Evolutionary conservation across 2,113 vertebrate species (phyloP).

Genomic region (Todiramphus chloris): DNA sequence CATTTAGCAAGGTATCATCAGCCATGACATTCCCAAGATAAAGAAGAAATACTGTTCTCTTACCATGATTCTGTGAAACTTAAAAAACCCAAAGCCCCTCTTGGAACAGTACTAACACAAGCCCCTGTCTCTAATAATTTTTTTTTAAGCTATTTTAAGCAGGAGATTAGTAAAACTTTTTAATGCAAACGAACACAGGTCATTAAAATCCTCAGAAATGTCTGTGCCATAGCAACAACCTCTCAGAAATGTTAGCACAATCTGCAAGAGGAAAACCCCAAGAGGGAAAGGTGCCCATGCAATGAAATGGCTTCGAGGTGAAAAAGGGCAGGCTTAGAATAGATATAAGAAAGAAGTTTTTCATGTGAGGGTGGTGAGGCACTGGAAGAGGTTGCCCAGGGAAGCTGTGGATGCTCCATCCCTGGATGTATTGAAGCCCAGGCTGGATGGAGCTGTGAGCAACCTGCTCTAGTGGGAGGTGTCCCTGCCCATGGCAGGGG

Average conservation of each 20-base stretch:
- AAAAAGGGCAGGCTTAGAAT: too few species aligned
- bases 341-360: too few species aligned
- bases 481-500: too few species aligned
- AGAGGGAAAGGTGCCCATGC: not conserved
- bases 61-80: not conserved
- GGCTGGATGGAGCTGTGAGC: too few species aligned
- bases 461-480: too few species aligned
- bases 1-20: not conserved
- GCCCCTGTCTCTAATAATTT: not conserved
- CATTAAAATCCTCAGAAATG: not conserved
- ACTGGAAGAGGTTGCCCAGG: too few species aligned
- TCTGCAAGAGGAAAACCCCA: not conserved
- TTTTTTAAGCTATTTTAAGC: not conserved
- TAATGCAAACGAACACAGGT: not conserved
- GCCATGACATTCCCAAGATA: rapidly evolving
- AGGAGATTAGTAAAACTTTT: not conserved
- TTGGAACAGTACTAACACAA: not conserved
- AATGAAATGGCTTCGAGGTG: too few species aligned
- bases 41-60: not conserved
- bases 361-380: too few species aligned
- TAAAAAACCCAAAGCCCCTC: rapidly evolving
- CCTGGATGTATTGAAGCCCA: too few species aligned
- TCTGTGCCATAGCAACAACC: not conserved
- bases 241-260: not conserved
- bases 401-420: too few species aligned